Percentiles rank a stretch among this genome's conserved stretches.
Conservation (phyloP, 2,888 invertebrate genomes). For the Drosophila emarginata region DNA sequence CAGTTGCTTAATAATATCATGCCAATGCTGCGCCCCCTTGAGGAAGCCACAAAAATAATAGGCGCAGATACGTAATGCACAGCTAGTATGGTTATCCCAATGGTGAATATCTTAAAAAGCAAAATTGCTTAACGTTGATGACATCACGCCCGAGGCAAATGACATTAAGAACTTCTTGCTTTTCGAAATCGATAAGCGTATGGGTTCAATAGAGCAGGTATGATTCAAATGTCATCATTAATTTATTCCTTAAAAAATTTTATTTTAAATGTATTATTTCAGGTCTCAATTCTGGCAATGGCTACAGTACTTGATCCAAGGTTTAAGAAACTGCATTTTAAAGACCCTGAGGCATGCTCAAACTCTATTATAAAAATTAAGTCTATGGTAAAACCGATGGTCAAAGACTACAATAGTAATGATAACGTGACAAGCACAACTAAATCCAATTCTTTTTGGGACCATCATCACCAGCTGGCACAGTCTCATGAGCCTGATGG, state of each 20-base stretch:
- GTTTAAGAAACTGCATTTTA: not conserved
- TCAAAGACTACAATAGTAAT: not conserved
- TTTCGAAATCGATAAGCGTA: too few relatives aligned
- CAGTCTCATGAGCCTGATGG: too few relatives aligned
- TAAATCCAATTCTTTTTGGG: too few relatives aligned
- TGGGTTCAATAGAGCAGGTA: too few relatives aligned
- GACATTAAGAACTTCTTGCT: not conserved
- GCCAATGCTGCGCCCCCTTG: not conserved
- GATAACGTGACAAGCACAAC: not conserved
- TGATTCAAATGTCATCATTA: not conserved
- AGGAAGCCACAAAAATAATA: not conserved
- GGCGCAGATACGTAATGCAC: not conserved
- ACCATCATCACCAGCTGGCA: too few relatives aligned
- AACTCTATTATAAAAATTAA: not conserved
- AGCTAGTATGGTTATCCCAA: not conserved
- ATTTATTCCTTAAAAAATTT: not conserved
- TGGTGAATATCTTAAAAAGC: not conserved
- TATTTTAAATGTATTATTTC: not conserved
- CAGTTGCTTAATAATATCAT: too few relatives aligned
- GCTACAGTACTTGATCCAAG: not conserved
- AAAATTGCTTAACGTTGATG: not conserved
- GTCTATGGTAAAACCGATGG: not conserved
- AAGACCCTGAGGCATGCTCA: not conserved
- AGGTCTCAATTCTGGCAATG: not conserved
- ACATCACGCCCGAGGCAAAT: not conserved